phyloP scores from a whole-genome alignment of 2,113 vertebrate species.

The Sminthopsis crassicaudata region DNA sequence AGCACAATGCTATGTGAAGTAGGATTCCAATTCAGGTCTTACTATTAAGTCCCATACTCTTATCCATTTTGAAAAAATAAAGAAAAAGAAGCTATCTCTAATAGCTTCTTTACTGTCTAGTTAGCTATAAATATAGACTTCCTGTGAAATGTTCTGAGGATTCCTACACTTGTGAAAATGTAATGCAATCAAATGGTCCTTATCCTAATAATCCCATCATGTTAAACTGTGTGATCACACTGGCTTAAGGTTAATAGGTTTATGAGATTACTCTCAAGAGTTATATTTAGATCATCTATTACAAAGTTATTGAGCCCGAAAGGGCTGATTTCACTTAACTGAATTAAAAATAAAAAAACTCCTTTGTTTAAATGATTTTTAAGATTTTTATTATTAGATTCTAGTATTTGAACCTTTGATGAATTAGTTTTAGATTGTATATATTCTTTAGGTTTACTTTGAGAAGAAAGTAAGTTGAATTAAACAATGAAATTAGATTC shows the following conservation, averaged over 20 bases:
- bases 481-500: background rate
- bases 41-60: background rate
- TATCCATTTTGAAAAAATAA: background rate
- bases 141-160: background rate
- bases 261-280: background rate
- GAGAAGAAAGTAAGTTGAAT: background rate
- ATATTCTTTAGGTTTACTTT: background rate
- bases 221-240: background rate
- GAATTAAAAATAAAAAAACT: background rate
- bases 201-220: background rate
- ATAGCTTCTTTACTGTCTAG: background rate
- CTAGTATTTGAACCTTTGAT: background rate
- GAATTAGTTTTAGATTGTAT: background rate
- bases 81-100: background rate
- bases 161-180: background rate
- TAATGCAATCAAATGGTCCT: background rate
- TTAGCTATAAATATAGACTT: background rate
- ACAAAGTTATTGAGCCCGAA: background rate
- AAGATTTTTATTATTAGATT: background rate
- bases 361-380: background rate
- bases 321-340: background rate
- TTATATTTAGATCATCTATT: background rate
- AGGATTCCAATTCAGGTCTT: background rate
- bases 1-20: background rate
- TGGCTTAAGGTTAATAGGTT: background rate